Evolutionary conservation across 2,113 vertebrate species (phyloP).

Genomic region (Corydoras maculifer): DNA sequence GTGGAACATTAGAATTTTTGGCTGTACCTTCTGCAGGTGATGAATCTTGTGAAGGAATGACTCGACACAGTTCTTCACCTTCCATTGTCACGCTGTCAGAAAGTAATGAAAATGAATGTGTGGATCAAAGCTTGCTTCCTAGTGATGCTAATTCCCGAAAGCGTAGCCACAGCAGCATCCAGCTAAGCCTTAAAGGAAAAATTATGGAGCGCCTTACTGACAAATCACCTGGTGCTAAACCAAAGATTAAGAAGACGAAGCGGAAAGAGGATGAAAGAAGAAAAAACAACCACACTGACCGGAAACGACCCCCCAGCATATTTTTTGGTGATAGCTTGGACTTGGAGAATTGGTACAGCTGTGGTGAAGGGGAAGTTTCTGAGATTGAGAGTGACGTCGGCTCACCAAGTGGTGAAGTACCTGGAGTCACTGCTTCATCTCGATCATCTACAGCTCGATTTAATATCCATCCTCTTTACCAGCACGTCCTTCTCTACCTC

Average conservation of each 20-base stretch:
- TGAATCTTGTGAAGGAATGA: conserved; percentile 75
- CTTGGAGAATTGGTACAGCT: conserved; percentile 98
- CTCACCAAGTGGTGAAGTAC: conserved; percentile 70
- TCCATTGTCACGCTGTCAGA: conserved; percentile 79
- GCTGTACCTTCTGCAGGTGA: conserved; percentile 50
- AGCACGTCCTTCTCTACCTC: conserved; percentile 93
- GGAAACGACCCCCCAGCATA: conserved; percentile 76
- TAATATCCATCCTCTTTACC: conserved; percentile 93
- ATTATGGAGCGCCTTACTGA: conserved; percentile 80
- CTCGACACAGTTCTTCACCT: conserved; percentile 90
- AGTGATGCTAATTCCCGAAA: conserved; percentile 74
- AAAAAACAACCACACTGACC: conserved; percentile 75
- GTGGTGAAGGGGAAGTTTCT: conserved; percentile 94
- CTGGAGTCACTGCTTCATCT: conserved; percentile 40
- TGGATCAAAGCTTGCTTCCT: conserved; percentile 62
- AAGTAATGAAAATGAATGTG: conserved; percentile 31
- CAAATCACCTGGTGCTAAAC: conserved; percentile 90
- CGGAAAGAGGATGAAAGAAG: conserved; percentile 87
- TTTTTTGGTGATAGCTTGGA: conserved; percentile 96
- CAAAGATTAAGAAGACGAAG: conserved; percentile 86
- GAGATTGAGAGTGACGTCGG: conserved; percentile 95
- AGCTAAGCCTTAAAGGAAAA: conserved; percentile 90
- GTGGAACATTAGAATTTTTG: conserved; percentile 62
- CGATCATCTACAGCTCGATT: conserved; percentile 72
- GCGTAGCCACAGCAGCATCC: conserved; percentile 88